Base-by-base conservation (phyloP, 2,888 invertebrate genomes). In the Anoplius nigerrimus region DNA sequence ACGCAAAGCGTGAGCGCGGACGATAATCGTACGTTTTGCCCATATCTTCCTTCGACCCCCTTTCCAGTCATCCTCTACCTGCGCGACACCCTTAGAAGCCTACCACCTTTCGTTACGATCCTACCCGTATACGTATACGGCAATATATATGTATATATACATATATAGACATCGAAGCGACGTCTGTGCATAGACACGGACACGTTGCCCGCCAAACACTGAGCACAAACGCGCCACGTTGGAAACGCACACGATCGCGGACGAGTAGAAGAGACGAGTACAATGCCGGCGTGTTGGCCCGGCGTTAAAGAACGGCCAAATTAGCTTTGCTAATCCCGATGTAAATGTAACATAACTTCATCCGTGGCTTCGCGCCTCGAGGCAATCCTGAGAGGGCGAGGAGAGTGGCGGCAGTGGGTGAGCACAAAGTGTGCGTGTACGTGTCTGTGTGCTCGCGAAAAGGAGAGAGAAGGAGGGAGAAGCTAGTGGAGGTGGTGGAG, bases 321-420 rank as follows among this genome's bases (percentile, higher is more conserved):
- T 86, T 86, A 86, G 84, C 83, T 81, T 84, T 84, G 86, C 86
- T 86, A 84, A 86, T 85, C 81, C 75, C 73, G 72, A 76, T 79
- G 82, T 80, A 84, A 84, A 84, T 63, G 75, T 77, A 82, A 81
- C 79, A 82, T 80, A 85, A 84, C 72, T 77, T 78, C 70, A 72
- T 74, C 76, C 71, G 58, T 66, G 71, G 69, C 66, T 76, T 77
- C 74, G 72, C 74, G 63, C 75, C 78, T 74, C 72, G 57, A 58
- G 52, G 58, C 65, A 45, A 48, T 48, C 48, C 16, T 18, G 18
- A 27, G 55, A 34, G 53, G 61, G 24, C 53, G 61, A 63, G 58
- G 58, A 46, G 15, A 34, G 48, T 18, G 43, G 21, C 2, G 20
- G 34, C 8, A 21, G 53, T 34, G 11, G 34, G 34, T 34, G 48